Base-by-base conservation (phyloP, 2,113 vertebrate genomes). In the Chionis minor region DNA sequence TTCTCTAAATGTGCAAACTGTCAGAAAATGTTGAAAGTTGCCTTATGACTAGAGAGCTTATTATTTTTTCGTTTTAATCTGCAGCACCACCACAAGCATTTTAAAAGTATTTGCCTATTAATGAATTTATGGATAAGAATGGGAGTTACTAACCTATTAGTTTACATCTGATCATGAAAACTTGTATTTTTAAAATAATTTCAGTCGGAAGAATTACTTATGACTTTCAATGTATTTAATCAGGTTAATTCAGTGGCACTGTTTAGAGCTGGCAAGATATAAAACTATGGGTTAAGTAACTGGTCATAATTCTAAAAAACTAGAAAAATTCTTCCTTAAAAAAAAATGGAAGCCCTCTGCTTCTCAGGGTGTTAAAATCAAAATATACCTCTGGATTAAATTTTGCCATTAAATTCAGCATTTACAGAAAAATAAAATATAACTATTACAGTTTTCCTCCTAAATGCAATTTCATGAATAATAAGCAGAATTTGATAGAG, bases 401-500 rank as follows among this genome's bases (percentile, higher is more conserved):
- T 94, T 97, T 97, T 92, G 21, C 72, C 27, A 90, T 94, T 96
- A 92, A 86, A 90, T 94, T 96, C 74, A 95, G 69, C 90, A 95
- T 96, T 91, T 96, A 81, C 81, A 90, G 69, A 84, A 90, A 94
- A 97, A 95, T 63, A 93, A 90, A 90, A 92, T 73, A 23, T 49
- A 84, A 45, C 78, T 86, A 81, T 92, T 97, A 81, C 56, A 55
- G 61, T 97, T 96, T 96, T 96, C 71, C 91, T 96, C 80, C 84
- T 96, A 96, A 95, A 93, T 88, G 81, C 85, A 90, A 92, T 97
- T 82, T 96, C 95, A 94, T 96, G 92, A 97, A 95, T 96, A 96
- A 88, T 94, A 95, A 95, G 72, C 88, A 96, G 95, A 92, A 71
- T 97, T 96, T 96, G 94, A 96, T 96, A 92, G 97, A 97, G 87